These are phyloP conservation scores for Apamea sordens DNA, from an alignment of 2,888 invertebrate genomes.

Conservation along the genomic window DNA sequence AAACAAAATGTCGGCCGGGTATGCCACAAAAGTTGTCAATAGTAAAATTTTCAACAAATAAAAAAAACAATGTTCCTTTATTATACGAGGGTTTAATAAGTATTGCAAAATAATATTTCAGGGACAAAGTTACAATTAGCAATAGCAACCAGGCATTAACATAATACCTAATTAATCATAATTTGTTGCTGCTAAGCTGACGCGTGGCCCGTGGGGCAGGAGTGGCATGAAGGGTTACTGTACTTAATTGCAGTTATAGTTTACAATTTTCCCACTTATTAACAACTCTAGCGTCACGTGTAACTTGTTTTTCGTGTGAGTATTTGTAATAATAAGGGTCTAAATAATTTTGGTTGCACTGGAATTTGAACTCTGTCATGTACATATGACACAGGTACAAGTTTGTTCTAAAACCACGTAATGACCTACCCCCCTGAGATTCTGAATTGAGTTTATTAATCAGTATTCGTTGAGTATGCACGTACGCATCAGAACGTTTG, in stretches of 20 bases:
- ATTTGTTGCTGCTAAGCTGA: background rate
- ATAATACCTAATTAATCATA: no score
- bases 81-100: background rate
- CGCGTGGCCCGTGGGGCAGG: background rate
- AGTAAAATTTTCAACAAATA: background rate
- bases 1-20: no score
- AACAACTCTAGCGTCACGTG: background rate
- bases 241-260: background rate
- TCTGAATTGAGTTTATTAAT: background rate
- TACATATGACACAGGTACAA: background rate
- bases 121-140: background rate
- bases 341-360: background rate
- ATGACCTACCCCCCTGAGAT: background rate
- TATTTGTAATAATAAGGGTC: background rate
- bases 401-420: background rate
- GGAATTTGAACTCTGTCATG: background rate
- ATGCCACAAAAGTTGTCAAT: background rate
- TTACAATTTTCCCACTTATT: background rate
- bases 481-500: constrained; percentile 95
- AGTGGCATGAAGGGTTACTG: background rate
- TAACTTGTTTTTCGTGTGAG: background rate
- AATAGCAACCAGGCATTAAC: background rate
- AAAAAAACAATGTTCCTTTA: background rate
- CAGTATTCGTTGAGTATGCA: constrained; percentile 93
- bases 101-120: background rate